Percentiles rank a stretch among this genome's conserved stretches.
Evolutionary conservation across 2,888 invertebrate genomes (phyloP).

Genomic region (Drosophila cognata): DNA sequence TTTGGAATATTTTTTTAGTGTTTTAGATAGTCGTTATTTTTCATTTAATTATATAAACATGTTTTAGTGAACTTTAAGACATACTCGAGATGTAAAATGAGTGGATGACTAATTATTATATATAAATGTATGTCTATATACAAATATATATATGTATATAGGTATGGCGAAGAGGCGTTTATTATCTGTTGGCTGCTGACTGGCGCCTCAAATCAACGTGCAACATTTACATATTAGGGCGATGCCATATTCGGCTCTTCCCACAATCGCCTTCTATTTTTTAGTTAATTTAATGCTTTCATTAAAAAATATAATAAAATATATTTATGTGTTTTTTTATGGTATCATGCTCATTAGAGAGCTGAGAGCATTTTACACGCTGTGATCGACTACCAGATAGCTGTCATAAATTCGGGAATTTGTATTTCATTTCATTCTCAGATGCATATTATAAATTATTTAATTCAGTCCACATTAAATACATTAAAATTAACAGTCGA

Average conservation of each 20-base stretch:
- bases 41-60: too few species aligned
- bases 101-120: too few species aligned
- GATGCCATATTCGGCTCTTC: constrained; percentile 4
- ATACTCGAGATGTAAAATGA: too few species aligned
- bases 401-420: neutral
- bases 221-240: constrained; percentile 44
- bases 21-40: neutral
- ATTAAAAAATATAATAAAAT: constrained; percentile 40
- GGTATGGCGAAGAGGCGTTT: constrained; percentile 22
- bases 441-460: neutral
- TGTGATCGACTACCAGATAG: neutral
- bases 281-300: constrained; percentile 40
- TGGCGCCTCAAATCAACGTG: constrained; percentile 53
- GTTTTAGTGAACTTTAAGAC: too few species aligned
- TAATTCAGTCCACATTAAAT: neutral
- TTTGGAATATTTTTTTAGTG: neutral
- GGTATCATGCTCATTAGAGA: constrained; percentile 34
- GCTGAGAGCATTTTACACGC: neutral
- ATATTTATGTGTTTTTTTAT: constrained; percentile 3
- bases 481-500: neutral
- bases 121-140: too few species aligned
- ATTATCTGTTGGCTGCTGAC: constrained; percentile 19
- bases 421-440: neutral
- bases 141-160: neutral
- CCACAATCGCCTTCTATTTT: constrained; percentile 23